Evolutionary conservation across 2,888 invertebrate genomes (phyloP), one percentile per base, ranked within the genome.

Genomic region (Acleris holmiana): DNA sequence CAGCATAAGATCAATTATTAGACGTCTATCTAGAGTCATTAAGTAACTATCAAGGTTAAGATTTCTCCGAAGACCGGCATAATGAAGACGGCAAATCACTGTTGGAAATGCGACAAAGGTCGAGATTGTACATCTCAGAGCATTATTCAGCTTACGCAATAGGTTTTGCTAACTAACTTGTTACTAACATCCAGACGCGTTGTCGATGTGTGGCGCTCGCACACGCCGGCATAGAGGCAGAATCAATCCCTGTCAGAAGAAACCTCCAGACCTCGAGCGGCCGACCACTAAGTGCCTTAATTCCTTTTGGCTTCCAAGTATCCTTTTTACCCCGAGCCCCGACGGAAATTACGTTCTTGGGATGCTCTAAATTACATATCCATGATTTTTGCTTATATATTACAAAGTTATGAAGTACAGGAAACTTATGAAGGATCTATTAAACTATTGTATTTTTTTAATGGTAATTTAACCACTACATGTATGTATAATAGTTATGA

Each of bases 251-350:
- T 78, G 85, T 86, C 86, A 79, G 71, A 59, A 60, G 64, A 63
- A 57, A 51, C 53, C 54, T 41, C 40, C 66, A 69, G 48, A 67
- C 69, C 69, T 63, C 73, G 73, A 70, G 70, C 74, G 69, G 70
- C 65, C 73, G 76, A 76, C 79, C 79, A 79, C 82, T 85, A 82
- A 87, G 83, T 86, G 82, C 82, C 86, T 79, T 84, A 85, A 86
- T 84, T 82, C 81, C 76, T 82, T 79, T 75, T 58, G 53, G 59
- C 66, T 74, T 75, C 76, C 75, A 73, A 75, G 72, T 73, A 77
- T 77, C 78, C 78, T 79, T 80, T 80, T 77, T 79, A 69, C 69
- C 73, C 68, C 50, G 68, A 67, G 66, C 69, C 71, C 73, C 70
- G 68, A 76, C 78, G 78, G 76, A 82, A 79, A 83, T 82, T 81